Conservation (phyloP, 2,888 invertebrate genomes). For the Andrena chrysosceles region DNA sequence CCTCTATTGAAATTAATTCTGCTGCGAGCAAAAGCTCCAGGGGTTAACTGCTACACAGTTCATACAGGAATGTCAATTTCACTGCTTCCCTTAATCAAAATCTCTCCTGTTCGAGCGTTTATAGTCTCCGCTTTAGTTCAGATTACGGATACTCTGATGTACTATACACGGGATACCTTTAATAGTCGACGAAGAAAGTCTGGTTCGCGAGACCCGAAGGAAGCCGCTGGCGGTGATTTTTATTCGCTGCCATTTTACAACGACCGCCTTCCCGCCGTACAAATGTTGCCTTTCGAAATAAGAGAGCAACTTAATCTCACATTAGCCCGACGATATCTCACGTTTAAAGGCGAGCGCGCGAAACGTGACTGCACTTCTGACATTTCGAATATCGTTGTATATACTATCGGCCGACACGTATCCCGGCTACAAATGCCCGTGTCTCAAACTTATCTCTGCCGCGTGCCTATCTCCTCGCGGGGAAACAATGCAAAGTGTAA, state of each 20-base stretch:
- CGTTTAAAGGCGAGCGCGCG: slow-evolving; percentile 60
- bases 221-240: slow-evolving; percentile 12
- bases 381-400: slow-evolving; percentile 67
- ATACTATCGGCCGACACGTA: slow-evolving; percentile 47
- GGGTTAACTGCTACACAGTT: too few relatives aligned
- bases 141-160: too few relatives aligned
- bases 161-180: background rate
- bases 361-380: slow-evolving; percentile 69
- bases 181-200: background rate
- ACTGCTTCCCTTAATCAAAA: too few relatives aligned
- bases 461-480: slow-evolving; percentile 52
- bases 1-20: too few relatives aligned
- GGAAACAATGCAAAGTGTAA: slow-evolving; percentile 58
- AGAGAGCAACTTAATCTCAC: slow-evolving; percentile 65
- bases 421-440: slow-evolving; percentile 56
- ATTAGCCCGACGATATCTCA: slow-evolving; percentile 62
- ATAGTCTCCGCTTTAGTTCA: too few relatives aligned
- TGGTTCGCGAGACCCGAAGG: background rate
- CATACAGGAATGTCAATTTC: too few relatives aligned
- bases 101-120: too few relatives aligned
- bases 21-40: too few relatives aligned
- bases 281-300: slow-evolving; percentile 64
- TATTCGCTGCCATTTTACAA: slow-evolving; percentile 37
- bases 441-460: slow-evolving; percentile 60
- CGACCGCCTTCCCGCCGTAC: slow-evolving; percentile 41